A percentile compares a stretch with the other conserved stretches of the same genome.
These are phyloP conservation scores for Perca fluviatilis DNA, from an alignment of 2,113 vertebrate genomes.

Conservation along the genomic window DNA sequence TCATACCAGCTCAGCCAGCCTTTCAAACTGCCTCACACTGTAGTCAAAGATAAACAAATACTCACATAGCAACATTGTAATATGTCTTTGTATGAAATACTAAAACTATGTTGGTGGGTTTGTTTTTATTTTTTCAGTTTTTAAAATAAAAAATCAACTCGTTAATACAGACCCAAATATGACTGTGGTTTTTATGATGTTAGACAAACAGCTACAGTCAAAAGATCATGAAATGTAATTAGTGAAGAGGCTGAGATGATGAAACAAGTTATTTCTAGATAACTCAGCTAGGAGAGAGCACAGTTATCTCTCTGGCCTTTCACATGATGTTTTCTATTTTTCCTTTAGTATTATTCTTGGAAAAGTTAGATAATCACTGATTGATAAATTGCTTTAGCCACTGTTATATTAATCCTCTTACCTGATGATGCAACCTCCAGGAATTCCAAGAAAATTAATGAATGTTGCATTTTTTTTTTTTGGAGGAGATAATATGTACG, in stretches of 20 bases:
- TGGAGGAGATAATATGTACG: neutral
- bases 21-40: constrained; percentile 87
- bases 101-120: constrained; percentile 84
- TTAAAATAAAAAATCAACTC: constrained; percentile 85
- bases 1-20: constrained; percentile 84
- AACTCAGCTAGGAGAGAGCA: neutral
- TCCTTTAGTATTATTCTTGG: constrained; percentile 8
- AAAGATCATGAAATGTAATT: neutral
- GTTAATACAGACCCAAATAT: constrained; percentile 61
- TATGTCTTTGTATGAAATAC: constrained; percentile 84
- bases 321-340: neutral
- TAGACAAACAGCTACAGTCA: neutral
- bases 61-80: constrained; percentile 81
- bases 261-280: constrained; percentile 1
- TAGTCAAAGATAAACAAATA: constrained; percentile 79
- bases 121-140: constrained; percentile 83
- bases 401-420: constrained; percentile 29
- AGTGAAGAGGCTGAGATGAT: neutral
- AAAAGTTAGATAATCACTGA: constrained; percentile 8
- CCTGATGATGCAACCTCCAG: neutral
- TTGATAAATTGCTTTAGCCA: constrained; percentile 22
- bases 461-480: neutral
- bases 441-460: constrained; percentile 14
- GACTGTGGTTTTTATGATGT: constrained; percentile 19
- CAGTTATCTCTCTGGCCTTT: neutral